Evolutionary conservation across 1,140 invertebrate species (phyloP), one percentile per base, ranked within the genome.

Genomic region (Drosophila pectinifera): DNA sequence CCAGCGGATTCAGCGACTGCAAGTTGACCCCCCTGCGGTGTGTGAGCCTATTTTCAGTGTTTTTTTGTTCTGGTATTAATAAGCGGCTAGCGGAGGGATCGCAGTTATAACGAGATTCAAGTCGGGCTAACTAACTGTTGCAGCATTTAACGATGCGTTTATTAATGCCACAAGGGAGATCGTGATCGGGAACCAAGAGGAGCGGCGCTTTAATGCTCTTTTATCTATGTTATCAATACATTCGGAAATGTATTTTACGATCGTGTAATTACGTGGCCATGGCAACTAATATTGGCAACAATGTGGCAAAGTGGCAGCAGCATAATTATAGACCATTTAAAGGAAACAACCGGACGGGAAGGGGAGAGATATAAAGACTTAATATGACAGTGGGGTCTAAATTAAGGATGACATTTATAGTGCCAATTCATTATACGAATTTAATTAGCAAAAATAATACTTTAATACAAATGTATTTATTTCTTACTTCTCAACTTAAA

Each of bases 151-250:
- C 83, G 82, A 86, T 78, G 79, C 82, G 82, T 86, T 86, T 86
- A 86, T 83, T 82, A 77, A 80, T 84, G 70, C 72, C 65, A 70
- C 64, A 48, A 69, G 64, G 42, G 67, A 70, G 64, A 69, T 70
- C 67, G 64, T 75, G 72, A 74, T 56, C 48, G 59, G 34, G 41
- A 46, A 22, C 24, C 18, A 38, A 20, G 42, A 38, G 36, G 36
- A 45, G 20, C 24, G n/a, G 62, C 62, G 26, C 61, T 65, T 70
- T 78, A 68, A 88, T 86, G 65, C 42, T 41, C 45, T 68, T 89
- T 89, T 86, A 86, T 88, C 83, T 79, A 70, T 86, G 79, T 88
- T 86, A 88, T 88, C 79, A 83, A 83, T 79, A 53, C 72, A 73
- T 73, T 83, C 57, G 72, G 63, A 83, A 67, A 83, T 83, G 62